Evolutionary conservation across 1,140 invertebrate species (phyloP).

Genomic region (Drosophila neocordata): DNA sequence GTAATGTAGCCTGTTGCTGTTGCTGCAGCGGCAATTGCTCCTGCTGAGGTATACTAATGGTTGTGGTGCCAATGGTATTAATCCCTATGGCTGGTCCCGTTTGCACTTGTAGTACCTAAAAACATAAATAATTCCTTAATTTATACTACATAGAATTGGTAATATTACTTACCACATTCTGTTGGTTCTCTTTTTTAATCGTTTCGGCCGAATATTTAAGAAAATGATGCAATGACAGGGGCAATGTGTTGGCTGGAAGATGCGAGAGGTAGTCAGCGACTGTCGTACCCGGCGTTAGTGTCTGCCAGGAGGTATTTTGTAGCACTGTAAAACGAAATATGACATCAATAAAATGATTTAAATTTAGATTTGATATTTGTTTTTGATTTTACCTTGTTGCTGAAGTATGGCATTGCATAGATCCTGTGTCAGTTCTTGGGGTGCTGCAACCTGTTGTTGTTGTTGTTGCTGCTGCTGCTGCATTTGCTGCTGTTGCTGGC

Average conservation of each 20-base stretch:
- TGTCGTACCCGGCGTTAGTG: slow-evolving; percentile 89
- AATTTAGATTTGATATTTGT: not conserved
- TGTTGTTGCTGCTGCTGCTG: slow-evolving; percentile 62
- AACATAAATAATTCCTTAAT: no score
- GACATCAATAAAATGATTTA: not conserved
- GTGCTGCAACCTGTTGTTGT: slow-evolving; percentile 67
- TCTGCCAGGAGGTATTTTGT: slow-evolving; percentile 87
- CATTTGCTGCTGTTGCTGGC: slow-evolving; percentile 54
- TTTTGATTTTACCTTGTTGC: slow-evolving; percentile 68
- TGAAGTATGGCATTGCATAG: slow-evolving; percentile 82
- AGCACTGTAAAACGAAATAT: slow-evolving; percentile 54
- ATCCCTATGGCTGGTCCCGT: slow-evolving; percentile 78
- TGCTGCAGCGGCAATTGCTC: slow-evolving; percentile 64
- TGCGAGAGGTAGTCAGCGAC: slow-evolving; percentile 92
- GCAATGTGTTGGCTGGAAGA: slow-evolving; percentile 88
- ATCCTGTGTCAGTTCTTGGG: slow-evolving; percentile 80
- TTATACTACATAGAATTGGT: no score
- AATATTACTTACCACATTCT: slow-evolving; percentile 71
- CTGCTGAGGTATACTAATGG: slow-evolving; percentile 80
- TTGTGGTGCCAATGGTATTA: slow-evolving; percentile 78
- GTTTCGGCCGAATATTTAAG: slow-evolving; percentile 92
- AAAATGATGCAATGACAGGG: slow-evolving; percentile 91
- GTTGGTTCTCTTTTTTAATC: slow-evolving; percentile 88
- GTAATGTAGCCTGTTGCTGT: slow-evolving; percentile 57
- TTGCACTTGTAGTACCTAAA: slow-evolving; percentile 80